A percentile compares a stretch with the other conserved stretches of the same genome.
These are phyloP conservation scores for Semaprochilodus insignis DNA, from an alignment of 2,797 vertebrate genomes.

Conservation along the genomic window DNA sequence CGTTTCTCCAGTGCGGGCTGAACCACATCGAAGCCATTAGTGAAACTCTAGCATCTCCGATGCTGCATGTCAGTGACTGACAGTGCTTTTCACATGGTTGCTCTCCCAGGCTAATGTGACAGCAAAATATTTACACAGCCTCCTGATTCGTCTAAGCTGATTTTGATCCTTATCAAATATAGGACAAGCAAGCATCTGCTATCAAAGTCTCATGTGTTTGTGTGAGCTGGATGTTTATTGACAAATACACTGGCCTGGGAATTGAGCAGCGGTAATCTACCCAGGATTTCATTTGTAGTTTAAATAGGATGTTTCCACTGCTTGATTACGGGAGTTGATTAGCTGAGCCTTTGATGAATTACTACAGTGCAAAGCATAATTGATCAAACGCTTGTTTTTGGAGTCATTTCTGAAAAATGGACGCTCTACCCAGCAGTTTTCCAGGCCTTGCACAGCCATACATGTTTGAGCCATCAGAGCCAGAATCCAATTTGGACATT, in stretches of 20 bases:
- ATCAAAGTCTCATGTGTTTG: constrained; percentile 32
- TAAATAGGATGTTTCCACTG: constrained; percentile 5
- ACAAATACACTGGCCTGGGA: constrained; percentile 16
- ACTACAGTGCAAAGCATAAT: not conserved
- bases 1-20: constrained; percentile 23
- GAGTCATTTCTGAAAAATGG: too few relatives aligned
- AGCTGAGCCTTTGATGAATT: not conserved
- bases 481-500: too few relatives aligned
- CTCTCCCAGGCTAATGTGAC: constrained; percentile 11
- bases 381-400: not conserved
- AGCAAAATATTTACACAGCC: constrained; percentile 39
- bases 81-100: constrained; percentile 20
- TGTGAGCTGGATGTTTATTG: constrained; percentile 24
- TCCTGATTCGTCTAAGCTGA: constrained; percentile 24
- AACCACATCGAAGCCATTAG: constrained; percentile 21
- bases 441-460: too few relatives aligned
- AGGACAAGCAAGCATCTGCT: constrained; percentile 27
- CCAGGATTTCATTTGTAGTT: not conserved
- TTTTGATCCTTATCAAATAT: constrained; percentile 35
- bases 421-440: too few relatives aligned
- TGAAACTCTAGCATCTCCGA: constrained; percentile 1
- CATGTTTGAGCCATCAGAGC: too few relatives aligned
- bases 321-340: not conserved
- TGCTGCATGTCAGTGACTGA: constrained; percentile 5
- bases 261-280: not conserved